phyloP scores from a whole-genome alignment of 2,113 vertebrate species.

The Protomyctophum bolini region DNA sequence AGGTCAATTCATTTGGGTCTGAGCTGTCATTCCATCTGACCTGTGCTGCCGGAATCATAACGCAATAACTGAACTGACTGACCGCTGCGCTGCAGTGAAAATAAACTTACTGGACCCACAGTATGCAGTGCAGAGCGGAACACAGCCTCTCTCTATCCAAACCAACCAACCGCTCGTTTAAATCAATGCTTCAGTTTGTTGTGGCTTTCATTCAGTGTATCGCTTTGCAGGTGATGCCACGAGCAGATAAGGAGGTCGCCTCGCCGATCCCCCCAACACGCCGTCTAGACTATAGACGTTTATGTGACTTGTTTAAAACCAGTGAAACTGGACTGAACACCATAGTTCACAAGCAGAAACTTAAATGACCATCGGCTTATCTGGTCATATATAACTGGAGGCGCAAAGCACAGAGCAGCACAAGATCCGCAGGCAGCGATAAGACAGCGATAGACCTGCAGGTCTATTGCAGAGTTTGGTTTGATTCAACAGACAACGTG shows the following conservation, averaged over 20 bases:
- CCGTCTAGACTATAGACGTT: constrained; percentile 84
- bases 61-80: constrained; percentile 45
- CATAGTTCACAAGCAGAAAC: constrained; percentile 65
- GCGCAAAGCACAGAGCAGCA: constrained; percentile 3
- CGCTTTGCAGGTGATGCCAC: constrained; percentile 91
- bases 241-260: constrained; percentile 88
- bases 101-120: constrained; percentile 73
- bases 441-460: constrained; percentile 33
- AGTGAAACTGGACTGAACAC: constrained; percentile 76
- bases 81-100: constrained; percentile 72
- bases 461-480: constrained; percentile 24
- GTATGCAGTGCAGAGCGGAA: background rate
- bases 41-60: constrained; percentile 46
- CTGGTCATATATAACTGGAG: constrained; percentile 36
- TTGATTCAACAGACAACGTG: constrained; percentile 33
- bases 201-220: constrained; percentile 80
- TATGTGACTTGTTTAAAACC: constrained; percentile 70
- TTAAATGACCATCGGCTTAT: constrained; percentile 64
- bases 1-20: constrained; percentile 39
- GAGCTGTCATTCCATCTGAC: constrained; percentile 45
- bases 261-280: constrained; percentile 79
- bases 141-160: no score
- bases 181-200: constrained; percentile 68
- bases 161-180: no score
- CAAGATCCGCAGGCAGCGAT: constrained; percentile 51